Evolutionary conservation across 2,888 invertebrate species (phyloP).

Genomic region (Cheilosia scutellata): DNA sequence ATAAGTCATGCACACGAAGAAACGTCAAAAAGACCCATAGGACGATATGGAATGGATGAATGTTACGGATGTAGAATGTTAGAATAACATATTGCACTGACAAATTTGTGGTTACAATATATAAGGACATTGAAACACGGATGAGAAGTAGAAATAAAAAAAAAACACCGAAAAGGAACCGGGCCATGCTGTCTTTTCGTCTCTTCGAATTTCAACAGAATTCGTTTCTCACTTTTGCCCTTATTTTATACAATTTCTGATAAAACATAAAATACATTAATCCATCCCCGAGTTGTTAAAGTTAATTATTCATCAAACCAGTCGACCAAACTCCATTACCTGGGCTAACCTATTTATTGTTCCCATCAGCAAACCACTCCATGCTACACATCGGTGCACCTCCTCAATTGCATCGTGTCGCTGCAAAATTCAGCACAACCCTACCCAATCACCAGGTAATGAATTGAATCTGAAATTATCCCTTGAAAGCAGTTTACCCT

Average conservation of each 20-base stretch:
- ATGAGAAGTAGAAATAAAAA: slow-evolving; percentile 3
- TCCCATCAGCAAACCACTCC: slow-evolving; percentile 39
- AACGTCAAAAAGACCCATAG: slow-evolving; percentile 44
- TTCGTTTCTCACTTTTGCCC: too few species aligned
- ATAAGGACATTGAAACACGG: background rate
- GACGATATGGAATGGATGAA: slow-evolving; percentile 29
- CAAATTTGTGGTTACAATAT: slow-evolving; percentile 58
- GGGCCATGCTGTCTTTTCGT: too few species aligned
- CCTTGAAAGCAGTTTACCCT: slow-evolving; percentile 41
- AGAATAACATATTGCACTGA: slow-evolving; percentile 39
- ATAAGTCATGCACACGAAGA: slow-evolving; percentile 57
- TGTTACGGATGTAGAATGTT: slow-evolving; percentile 11
- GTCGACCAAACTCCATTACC: slow-evolving; percentile 51
- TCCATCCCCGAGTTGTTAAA: slow-evolving; percentile 18
- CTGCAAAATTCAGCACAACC: slow-evolving; percentile 18
- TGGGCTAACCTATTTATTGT: slow-evolving; percentile 54
- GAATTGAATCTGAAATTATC: slow-evolving; percentile 55
- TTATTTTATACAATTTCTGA: background rate
- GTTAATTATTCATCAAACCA: slow-evolving; percentile 46
- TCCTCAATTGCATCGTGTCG: slow-evolving; percentile 21
- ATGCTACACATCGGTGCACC: slow-evolving; percentile 16
- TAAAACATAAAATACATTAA: background rate
- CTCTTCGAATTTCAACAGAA: too few species aligned
- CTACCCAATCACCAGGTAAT: slow-evolving; percentile 52
- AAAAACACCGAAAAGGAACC: background rate